A percentile compares a stretch with the other conserved stretches of the same genome.
Conservation (phyloP, 2,113 vertebrate genomes). For the Elaphurus davidianus region DNA sequence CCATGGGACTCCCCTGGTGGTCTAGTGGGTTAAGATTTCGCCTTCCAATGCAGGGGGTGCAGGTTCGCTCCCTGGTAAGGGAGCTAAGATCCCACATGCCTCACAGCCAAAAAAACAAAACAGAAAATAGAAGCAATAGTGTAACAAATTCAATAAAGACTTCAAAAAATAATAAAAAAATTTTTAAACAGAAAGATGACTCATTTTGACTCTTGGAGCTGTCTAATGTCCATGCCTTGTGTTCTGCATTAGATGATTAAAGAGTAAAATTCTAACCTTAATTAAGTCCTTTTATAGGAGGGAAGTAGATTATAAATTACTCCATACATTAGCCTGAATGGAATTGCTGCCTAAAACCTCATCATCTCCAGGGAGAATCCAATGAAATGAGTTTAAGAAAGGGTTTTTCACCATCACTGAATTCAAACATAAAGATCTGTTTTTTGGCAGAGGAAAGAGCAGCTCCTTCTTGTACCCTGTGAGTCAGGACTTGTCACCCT, state of each 20-base stretch:
- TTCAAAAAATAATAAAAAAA: neutral
- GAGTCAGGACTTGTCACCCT: neutral
- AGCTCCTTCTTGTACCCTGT: neutral
- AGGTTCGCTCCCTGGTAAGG: neutral
- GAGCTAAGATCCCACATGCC: neutral
- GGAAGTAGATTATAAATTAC: neutral
- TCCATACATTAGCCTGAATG: neutral
- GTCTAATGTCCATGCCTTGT: neutral
- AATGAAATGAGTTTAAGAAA: slow-evolving; percentile 6
- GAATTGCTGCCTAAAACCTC: neutral
- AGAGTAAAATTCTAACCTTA: neutral
- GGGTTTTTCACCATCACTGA: neutral
- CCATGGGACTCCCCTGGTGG: neutral
- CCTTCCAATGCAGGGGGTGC: neutral
- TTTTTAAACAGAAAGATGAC: neutral
- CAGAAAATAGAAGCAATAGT: neutral
- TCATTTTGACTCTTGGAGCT: neutral
- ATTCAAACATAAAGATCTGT: neutral
- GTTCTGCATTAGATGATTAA: neutral
- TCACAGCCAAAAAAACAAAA: neutral
- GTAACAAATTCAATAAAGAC: neutral
- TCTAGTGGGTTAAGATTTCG: neutral
- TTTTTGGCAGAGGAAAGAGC: neutral
- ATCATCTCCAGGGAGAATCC: neutral
- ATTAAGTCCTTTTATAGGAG: neutral